A percentile compares a stretch with the other conserved stretches of the same genome.
Conservation (phyloP, 1,140 invertebrate genomes). For the Drosophila murphyi region DNA sequence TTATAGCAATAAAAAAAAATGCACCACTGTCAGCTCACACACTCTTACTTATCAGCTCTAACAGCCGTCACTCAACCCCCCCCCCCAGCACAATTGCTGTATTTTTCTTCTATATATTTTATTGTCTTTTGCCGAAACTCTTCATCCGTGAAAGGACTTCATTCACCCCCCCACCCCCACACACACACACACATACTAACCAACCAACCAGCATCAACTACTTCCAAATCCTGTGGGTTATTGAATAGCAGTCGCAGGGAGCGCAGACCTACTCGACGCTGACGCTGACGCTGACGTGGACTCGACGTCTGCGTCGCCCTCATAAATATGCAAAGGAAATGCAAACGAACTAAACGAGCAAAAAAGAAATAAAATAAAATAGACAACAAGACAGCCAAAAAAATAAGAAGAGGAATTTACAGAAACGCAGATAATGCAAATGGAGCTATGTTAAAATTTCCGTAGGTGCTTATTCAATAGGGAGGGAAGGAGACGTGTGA, state of each 20-base stretch:
- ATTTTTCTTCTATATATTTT: constrained; percentile 27
- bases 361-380: constrained; percentile 23
- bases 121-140: constrained; percentile 49
- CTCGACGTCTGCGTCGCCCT: constrained; percentile 42
- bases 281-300: constrained; percentile 1
- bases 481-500: constrained; percentile 25
- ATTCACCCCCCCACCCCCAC: background rate
- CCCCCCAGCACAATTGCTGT: background rate
- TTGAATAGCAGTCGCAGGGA: constrained; percentile 28
- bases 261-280: constrained; percentile 4
- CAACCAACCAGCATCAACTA: background rate
- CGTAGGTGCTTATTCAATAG: constrained; percentile 19
- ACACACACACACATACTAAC: background rate
- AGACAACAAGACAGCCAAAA: constrained; percentile 6
- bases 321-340: constrained; percentile 78
- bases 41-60: constrained; percentile 16
- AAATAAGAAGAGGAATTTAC: background rate
- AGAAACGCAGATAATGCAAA: constrained; percentile 30
- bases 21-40: constrained; percentile 51
- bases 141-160: constrained; percentile 40
- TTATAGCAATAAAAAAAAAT: constrained; percentile 44
- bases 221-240: constrained; percentile 44
- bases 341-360: constrained; percentile 62
- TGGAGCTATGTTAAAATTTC: constrained; percentile 44
- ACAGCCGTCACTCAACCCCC: constrained; percentile 1